Base-by-base conservation (phyloP, 2,113 vertebrate genomes). In the Siniperca knerii region DNA sequence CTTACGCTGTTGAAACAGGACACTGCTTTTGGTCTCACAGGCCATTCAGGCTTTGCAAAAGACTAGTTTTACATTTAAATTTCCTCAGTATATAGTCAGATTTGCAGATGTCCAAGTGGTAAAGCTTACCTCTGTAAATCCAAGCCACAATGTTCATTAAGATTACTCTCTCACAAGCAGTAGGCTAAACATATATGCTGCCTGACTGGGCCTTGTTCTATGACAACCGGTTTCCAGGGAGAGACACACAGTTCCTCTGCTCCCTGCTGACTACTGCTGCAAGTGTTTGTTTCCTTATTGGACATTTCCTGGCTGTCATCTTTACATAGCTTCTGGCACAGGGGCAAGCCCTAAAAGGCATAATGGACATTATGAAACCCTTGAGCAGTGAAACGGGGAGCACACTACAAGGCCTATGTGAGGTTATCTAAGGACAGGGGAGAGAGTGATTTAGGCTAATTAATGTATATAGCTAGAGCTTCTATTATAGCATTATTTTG, bases 241-340 rank as follows among this genome's bases (percentile, higher is more conserved):
- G n/a, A 81, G 29, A 58, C 71, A 57, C 35, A 57, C 76, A 68
- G 70, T 25, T 82, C 80, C 61, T 80, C 50, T 81, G 77, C 83
- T 85, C 82, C 79, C 77, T 79, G 55, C 81, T 75, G 86, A 69
- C 55, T 76, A 33, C 76, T 83, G 65, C 77, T 89, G 71, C 40
- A 80, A 74, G 78, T 85, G 86, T 87, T 83, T 88, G 84, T 79
- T 89, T 90, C 80, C 87, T 86, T 83, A 87, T 82, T 90, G 84
- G 90, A 92, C 82, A 87, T 92, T 93, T 91, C 86, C 87, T 89
- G 89, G 79, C 82, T 89, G 86, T 89, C 90, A 87, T 91, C 87
- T 92, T 89, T 81, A 77, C 88, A 87, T 73, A 83, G 85, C 87
- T 85, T 81, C 83, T 87, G 79, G 81, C 87, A 87, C 52, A 68